A percentile compares a stretch with the other conserved stretches of the same genome.
These are phyloP conservation scores for Mythimna ferrago DNA, from an alignment of 2,888 invertebrate species.

Conservation along the genomic window DNA sequence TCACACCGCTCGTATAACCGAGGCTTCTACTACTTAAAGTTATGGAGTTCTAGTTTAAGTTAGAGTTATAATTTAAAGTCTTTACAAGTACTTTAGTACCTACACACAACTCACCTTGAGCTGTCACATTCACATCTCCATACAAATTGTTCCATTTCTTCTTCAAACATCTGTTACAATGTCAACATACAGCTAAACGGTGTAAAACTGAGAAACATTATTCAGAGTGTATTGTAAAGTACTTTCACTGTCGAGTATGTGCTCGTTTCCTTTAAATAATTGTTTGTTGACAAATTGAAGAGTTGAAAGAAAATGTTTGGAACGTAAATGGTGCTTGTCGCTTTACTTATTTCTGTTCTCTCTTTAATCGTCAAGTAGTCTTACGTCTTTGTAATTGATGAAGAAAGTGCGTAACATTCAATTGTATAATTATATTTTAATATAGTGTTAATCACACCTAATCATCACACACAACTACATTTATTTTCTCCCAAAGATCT, in stretches of 20 bases:
- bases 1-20: not conserved
- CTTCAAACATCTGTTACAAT: conserved; percentile 39
- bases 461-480: not conserved
- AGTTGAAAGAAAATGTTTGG: conserved; percentile 25
- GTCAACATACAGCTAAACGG: conserved; percentile 31
- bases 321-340: conserved; percentile 16
- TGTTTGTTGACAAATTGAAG: conserved; percentile 33
- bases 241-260: conserved; percentile 7
- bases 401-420: too few species aligned
- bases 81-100: not conserved
- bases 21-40: not conserved
- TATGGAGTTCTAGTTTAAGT: too few species aligned
- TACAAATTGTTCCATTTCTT: conserved; percentile 37
- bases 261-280: conserved; percentile 43
- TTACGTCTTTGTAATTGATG: not conserved
- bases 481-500: not conserved
- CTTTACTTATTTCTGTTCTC: conserved; percentile 20
- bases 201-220: conserved; percentile 35
- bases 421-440: too few species aligned
- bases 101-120: not conserved
- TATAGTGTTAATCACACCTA: too few species aligned
- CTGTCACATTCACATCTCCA: conserved; percentile 4
- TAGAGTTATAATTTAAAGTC: not conserved
- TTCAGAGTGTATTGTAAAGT: conserved; percentile 6
- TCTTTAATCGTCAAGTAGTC: not conserved